Evolutionary conservation across 2,888 invertebrate genomes (phyloP).

Genomic region (Drosophila hamatofila): DNA sequence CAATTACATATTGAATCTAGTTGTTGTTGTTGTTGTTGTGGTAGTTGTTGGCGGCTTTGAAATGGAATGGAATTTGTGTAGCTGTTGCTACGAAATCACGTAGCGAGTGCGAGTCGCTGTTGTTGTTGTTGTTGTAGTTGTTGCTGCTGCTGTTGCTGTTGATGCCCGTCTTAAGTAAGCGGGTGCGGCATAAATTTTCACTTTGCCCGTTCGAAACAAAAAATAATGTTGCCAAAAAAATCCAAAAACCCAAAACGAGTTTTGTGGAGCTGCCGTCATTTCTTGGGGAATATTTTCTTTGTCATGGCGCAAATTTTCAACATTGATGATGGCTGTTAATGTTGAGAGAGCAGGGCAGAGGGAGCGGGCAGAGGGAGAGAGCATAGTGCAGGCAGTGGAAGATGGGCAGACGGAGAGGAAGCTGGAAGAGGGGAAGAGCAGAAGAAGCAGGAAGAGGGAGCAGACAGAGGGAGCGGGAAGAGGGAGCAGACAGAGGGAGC

Average conservation of each 20-base stretch:
- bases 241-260: constrained; percentile 58
- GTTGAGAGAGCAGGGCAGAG: constrained; percentile 1
- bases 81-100: constrained; percentile 63
- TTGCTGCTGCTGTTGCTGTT: constrained; percentile 5
- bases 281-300: constrained; percentile 61
- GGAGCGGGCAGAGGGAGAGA: background rate
- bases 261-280: constrained; percentile 53
- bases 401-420: no score
- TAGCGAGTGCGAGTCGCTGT: constrained; percentile 39
- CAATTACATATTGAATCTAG: constrained; percentile 58
- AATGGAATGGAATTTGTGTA: constrained; percentile 63
- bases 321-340: constrained; percentile 27
- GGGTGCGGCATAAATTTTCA: constrained; percentile 73
- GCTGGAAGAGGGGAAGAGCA: no score
- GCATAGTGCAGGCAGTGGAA: no score
- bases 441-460: background rate
- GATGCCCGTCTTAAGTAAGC: constrained; percentile 52
- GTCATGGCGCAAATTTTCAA: constrained; percentile 39
- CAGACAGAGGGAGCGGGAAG: background rate
- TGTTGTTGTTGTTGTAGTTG: constrained; percentile 8
- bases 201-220: constrained; percentile 47
- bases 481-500: background rate
- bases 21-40: constrained; percentile 34
- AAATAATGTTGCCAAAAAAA: constrained; percentile 63
- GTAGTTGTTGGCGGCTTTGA: constrained; percentile 44